Conservation (phyloP, 2,797 vertebrate species). For the Takifugu rubripes region DNA sequence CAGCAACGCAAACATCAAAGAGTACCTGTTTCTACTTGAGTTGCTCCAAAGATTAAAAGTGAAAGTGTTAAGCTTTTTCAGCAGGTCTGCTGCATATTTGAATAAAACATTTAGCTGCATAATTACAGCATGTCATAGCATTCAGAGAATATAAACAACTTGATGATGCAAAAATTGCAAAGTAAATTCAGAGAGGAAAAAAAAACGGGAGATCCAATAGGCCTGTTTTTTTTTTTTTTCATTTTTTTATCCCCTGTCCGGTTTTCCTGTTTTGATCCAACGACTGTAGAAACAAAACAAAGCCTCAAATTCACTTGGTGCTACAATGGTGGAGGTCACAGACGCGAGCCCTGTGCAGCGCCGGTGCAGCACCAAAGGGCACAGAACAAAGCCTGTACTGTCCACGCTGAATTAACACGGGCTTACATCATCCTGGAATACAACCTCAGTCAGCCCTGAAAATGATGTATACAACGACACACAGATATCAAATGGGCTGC, state of each 20-base stretch:
- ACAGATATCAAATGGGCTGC: slow-evolving; percentile 52
- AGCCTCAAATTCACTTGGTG: slow-evolving; percentile 69
- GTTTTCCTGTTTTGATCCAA: slow-evolving; percentile 33
- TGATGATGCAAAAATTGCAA: slow-evolving; percentile 58
- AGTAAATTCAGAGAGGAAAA: slow-evolving; percentile 39
- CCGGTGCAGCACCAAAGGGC: slow-evolving; percentile 67
- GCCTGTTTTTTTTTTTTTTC: slow-evolving; percentile 4
- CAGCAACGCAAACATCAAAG: slow-evolving; percentile 66
- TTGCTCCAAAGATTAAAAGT: slow-evolving; percentile 53
- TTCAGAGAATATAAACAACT: slow-evolving; percentile 60
- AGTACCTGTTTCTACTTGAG: slow-evolving; percentile 32
- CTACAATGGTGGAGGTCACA: slow-evolving; percentile 74
- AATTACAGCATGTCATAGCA: slow-evolving; percentile 59
- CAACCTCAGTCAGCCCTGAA: slow-evolving; percentile 69
- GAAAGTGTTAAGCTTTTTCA: slow-evolving; percentile 49
- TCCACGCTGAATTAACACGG: slow-evolving; percentile 74
- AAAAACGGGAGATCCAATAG: slow-evolving; percentile 34
- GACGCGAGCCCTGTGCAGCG: slow-evolving; percentile 58
- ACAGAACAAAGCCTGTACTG: slow-evolving; percentile 73
- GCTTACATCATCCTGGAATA: slow-evolving; percentile 72
- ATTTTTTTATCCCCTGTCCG: slow-evolving; percentile 10
- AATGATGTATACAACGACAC: slow-evolving; percentile 71
- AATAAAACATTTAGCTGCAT: slow-evolving; percentile 54
- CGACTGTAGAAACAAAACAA: slow-evolving; percentile 68
- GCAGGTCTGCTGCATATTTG: slow-evolving; percentile 55